These are phyloP conservation scores for Lophius piscatorius DNA, from an alignment of 2,113 vertebrate genomes.

Conservation along the genomic window DNA sequence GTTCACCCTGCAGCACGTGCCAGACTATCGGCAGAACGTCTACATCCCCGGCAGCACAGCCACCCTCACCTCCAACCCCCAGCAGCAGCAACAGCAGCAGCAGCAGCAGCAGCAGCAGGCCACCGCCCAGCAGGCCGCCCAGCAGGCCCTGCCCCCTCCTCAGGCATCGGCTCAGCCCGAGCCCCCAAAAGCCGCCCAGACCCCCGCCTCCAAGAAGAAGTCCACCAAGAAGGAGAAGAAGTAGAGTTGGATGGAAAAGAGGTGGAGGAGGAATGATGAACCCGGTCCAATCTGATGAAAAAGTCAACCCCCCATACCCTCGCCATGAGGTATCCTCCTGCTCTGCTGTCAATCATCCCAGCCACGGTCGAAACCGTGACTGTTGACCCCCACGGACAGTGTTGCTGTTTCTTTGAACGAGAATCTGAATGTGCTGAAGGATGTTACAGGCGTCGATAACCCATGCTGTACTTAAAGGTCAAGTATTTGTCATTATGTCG, in stretches of 20 bases:
- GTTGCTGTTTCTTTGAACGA: conserved; percentile 52
- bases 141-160: conserved; percentile 80
- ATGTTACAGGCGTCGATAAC: conserved; percentile 49
- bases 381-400: conserved; percentile 42
- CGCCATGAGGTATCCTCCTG: conserved; percentile 56
- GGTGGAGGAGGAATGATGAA: conserved; percentile 37
- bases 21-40: conserved; percentile 97
- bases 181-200: conserved; percentile 83
- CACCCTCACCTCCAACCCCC: conserved; percentile 89
- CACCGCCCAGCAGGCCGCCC: conserved; percentile 71
- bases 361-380: conserved; percentile 43
- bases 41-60: conserved; percentile 97
- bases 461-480: conserved; percentile 52
- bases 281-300: conserved; percentile 49
- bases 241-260: conserved; percentile 76
- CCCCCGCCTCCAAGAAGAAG: conserved; percentile 94
- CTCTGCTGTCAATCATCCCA: conserved; percentile 38
- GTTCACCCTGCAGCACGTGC: conserved; percentile 97
- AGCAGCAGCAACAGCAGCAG: conserved; percentile 82
- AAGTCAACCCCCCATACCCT: conserved; percentile 51
- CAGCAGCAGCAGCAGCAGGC: conserved; percentile 81
- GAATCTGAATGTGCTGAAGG: conserved; percentile 66
- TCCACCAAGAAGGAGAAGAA: conserved; percentile 99
- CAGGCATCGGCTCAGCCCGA: conserved; percentile 76
- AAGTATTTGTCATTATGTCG: conserved; percentile 39